phyloP scores from a whole-genome alignment of 2,113 vertebrate genomes.

The Craseonycteris thonglongyai region DNA sequence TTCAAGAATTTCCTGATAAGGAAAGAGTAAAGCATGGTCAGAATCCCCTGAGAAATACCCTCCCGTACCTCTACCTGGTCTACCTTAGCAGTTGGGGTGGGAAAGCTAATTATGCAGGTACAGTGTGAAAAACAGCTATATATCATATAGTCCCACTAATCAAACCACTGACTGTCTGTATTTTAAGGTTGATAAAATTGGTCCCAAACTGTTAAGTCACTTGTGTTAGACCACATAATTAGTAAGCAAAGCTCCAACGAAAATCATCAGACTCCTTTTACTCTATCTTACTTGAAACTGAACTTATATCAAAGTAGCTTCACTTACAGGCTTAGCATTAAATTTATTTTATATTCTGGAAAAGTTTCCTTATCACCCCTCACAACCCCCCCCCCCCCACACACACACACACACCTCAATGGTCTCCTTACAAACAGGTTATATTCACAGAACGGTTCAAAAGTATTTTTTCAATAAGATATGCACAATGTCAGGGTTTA shows the following conservation, averaged over 20 bases:
- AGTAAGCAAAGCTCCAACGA: neutral
- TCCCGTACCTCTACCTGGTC: no score
- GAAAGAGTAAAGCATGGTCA: neutral
- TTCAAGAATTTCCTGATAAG: neutral
- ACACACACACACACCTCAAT: accelerated
- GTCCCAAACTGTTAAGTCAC: neutral
- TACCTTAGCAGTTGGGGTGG: neutral
- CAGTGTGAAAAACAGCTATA: neutral
- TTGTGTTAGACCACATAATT: neutral
- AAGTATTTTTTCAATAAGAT: neutral
- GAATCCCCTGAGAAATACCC: neutral
- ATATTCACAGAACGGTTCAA: neutral
- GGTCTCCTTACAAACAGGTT: neutral
- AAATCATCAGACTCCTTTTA: neutral
- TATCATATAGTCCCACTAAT: neutral
- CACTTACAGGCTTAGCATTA: neutral
- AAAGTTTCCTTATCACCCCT: neutral
- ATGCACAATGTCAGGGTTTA: neutral
- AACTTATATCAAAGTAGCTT: neutral
- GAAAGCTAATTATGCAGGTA: neutral
- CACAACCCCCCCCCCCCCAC: accelerated
- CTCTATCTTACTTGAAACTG: neutral
- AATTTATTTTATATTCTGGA: neutral
- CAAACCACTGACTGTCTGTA: neutral
- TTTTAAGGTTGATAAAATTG: neutral